Evolutionary conservation across 2,113 vertebrate genomes (phyloP), one percentile per base, ranked within the genome.

Genomic region (Malaclemys terrapin): DNA sequence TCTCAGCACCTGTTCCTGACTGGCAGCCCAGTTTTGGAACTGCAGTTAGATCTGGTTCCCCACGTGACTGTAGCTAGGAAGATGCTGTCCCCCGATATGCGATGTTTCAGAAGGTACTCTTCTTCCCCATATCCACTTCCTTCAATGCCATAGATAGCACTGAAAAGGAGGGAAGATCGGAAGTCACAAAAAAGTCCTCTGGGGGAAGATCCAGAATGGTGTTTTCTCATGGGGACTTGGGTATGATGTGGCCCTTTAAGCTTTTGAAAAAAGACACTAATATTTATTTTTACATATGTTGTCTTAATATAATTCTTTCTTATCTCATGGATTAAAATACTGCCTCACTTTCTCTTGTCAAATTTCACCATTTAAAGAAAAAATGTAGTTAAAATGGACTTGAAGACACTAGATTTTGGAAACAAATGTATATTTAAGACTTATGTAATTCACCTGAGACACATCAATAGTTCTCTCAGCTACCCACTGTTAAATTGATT

Each of bases 401-500:
- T 89, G 65, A 82, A 88, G 50, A 45, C 0, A 82, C 27, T n/a
- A 83, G 5, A 59, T 83, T 94, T 87, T 20, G 14, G 50, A 90
- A 95, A 91, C 42, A 92, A 93, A 95, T 14, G 54, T 4, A 5
- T 84, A 52, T 85, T 1, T 1, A 22, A 91, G 93, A 85, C 11
- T 83, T 93, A 38, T 4, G 49, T 14, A 10, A 75, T 78, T 87
- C 80, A 92, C 27, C 17, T 95, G 82, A 96, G 52, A 90, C 96
- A 84, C 84, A 1, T 16, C 88, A 85, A 50, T 87, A 0, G 1
- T 91, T 96, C 85, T 8, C 49, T 86, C 80, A 88, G 27, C 31
- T 78, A 54, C 8, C 5, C 82, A 90, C 52, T 56, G 59, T 93
- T 31, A 92, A 83, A 92, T 88, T 42, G 2, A 72, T 75, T 93